Evolutionary conservation across 2,888 invertebrate genomes (phyloP).

Genomic region (Eristalinus sepulchralis): DNA sequence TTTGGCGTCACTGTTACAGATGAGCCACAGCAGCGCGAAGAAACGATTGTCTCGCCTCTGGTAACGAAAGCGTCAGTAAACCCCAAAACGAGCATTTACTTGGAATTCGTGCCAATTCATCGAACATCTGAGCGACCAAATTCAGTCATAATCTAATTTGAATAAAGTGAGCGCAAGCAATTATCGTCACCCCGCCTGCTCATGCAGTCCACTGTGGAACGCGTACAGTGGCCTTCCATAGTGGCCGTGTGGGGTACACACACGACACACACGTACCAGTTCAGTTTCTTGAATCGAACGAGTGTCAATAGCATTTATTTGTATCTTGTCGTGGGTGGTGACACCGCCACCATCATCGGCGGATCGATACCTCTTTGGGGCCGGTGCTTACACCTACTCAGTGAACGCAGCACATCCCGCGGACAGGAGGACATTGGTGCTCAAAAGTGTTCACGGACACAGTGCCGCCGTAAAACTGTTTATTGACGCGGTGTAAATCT

Average conservation of each 20-base stretch:
- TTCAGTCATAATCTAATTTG: background rate
- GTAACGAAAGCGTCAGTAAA: background rate
- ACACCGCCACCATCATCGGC: background rate
- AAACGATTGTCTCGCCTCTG: background rate
- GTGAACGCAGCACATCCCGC: background rate
- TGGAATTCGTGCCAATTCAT: background rate
- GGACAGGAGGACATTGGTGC: background rate
- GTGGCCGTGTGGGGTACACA: conserved; percentile 3
- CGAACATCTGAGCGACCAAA: background rate
- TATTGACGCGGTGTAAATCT: background rate
- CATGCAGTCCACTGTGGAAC: background rate
- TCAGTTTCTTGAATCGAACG: background rate
- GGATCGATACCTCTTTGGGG: conserved; percentile 4
- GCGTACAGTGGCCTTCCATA: conserved; percentile 37
- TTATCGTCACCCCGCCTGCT: background rate
- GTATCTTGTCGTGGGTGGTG: background rate
- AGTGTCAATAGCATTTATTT: background rate
- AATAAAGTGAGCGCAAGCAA: background rate
- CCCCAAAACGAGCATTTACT: background rate
- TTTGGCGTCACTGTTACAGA: too few species aligned
- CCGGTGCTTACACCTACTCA: conserved; percentile 3
- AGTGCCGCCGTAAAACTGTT: background rate
- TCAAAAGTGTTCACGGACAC: background rate
- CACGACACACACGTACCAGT: background rate
- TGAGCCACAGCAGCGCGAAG: too few species aligned